Percentiles rank a stretch among this genome's conserved stretches.
phyloP scores from a whole-genome alignment of 2,888 invertebrate genomes.

The Trichopoda pennipes region DNA sequence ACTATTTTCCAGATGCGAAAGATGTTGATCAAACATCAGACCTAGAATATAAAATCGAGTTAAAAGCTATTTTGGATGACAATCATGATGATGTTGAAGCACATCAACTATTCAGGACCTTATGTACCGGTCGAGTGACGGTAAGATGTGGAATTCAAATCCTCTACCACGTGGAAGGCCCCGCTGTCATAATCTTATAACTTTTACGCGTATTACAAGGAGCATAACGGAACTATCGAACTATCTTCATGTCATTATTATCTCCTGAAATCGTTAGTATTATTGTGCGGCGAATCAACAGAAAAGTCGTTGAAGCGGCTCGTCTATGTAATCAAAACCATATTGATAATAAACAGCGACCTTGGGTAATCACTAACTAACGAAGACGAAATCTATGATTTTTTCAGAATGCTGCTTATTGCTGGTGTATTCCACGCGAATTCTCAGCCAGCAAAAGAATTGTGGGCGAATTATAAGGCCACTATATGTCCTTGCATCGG shows the following conservation, averaged over 20 bases:
- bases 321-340: background rate
- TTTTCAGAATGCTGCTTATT: background rate
- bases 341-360: background rate
- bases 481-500: background rate
- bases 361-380: background rate
- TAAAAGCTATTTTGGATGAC: background rate
- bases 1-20: background rate
- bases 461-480: background rate
- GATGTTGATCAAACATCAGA: background rate
- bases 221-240: conserved; percentile 42
- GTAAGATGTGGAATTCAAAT: too few species aligned
- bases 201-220: conserved; percentile 39
- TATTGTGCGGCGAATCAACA: conserved; percentile 35
- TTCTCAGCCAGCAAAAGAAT: background rate
- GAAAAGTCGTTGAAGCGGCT: conserved; percentile 4
- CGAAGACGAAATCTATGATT: background rate
- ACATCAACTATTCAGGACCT: background rate
- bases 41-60: background rate
- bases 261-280: conserved; percentile 36
- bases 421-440: background rate
- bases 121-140: background rate
- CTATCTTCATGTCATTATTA: conserved; percentile 50
- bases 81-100: background rate
- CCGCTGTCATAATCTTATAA: conserved; percentile 16
- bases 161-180: background rate